Conservation (phyloP, 2,888 invertebrate genomes). For the Polydrusus cervinus region DNA sequence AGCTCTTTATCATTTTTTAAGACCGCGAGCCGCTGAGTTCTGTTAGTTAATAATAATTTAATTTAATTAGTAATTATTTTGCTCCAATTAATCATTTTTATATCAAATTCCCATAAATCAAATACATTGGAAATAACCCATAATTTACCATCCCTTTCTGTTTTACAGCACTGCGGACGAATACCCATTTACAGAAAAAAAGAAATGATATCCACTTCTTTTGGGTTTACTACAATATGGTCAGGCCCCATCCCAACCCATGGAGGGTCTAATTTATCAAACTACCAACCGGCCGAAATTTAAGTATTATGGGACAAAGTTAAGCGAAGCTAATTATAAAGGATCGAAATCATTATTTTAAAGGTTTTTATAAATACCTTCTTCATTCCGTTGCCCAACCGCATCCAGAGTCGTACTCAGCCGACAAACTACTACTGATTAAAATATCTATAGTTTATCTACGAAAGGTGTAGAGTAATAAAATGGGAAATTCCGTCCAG, state of each 20-base stretch:
- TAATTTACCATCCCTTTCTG: constrained; percentile 4
- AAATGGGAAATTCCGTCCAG: too few species aligned
- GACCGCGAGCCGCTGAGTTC: too few species aligned
- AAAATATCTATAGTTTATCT: too few species aligned
- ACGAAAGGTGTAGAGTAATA: too few species aligned
- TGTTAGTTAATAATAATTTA: too few species aligned
- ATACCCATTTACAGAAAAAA: not conserved
- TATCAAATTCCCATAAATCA: not conserved
- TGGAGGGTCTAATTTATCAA: constrained; percentile 53
- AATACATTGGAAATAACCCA: not conserved
- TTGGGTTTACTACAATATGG: constrained; percentile 34
- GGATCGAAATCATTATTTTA: constrained; percentile 53
- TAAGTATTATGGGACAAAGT: constrained; percentile 50
- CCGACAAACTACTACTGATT: too few species aligned
- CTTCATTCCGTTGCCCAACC: constrained; percentile 38
- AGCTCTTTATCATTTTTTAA: too few species aligned
- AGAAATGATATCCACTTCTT: constrained; percentile 11
- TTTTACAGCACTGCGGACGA: not conserved
- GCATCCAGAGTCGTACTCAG: not conserved
- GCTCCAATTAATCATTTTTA: not conserved
- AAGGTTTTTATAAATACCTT: constrained; percentile 50
- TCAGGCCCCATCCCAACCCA: constrained; percentile 30
- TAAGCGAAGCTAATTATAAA: constrained; percentile 52
- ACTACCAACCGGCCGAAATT: constrained; percentile 48
- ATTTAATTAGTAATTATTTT: too few species aligned